These are phyloP conservation scores for Archaeoteleia sp. DNA, from an alignment of 2,888 invertebrate genomes.

Conservation along the genomic window DNA sequence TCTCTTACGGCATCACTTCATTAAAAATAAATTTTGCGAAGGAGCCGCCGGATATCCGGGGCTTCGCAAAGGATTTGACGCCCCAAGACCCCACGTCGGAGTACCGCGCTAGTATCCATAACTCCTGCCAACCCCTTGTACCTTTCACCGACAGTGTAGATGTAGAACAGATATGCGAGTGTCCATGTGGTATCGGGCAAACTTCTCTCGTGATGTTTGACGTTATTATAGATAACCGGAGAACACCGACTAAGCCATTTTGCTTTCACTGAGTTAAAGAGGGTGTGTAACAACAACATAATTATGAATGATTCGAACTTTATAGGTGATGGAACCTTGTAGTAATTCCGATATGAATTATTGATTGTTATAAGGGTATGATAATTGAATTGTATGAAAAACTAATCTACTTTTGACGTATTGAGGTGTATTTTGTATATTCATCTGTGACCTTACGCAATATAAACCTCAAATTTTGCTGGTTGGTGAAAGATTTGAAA, in stretches of 20 bases:
- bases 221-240: conserved; percentile 29
- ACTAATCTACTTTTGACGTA: too few relatives aligned
- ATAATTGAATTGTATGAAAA: too few relatives aligned
- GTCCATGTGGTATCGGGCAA: conserved; percentile 7
- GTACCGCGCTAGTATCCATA: conserved; percentile 60
- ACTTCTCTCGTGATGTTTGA: conserved; percentile 11
- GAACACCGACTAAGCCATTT: conserved; percentile 13
- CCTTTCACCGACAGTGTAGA: conserved; percentile 12
- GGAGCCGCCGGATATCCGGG: conserved; percentile 46
- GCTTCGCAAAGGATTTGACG: conserved; percentile 71
- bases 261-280: conserved; percentile 23
- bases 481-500: too few relatives aligned
- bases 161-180: conserved; percentile 5
- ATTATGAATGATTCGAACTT: too few relatives aligned
- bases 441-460: too few relatives aligned
- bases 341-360: too few relatives aligned
- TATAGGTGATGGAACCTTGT: too few relatives aligned
- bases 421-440: too few relatives aligned
- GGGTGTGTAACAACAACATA: background rate
- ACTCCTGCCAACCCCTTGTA: conserved; percentile 52
- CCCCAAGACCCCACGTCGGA: conserved; percentile 50
- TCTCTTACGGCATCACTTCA: conserved; percentile 73
- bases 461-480: too few relatives aligned
- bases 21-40: conserved; percentile 77
- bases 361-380: too few relatives aligned